These are phyloP conservation scores for Gadus chalcogrammus DNA, from an alignment of 2,113 vertebrate genomes.

Conservation along the genomic window DNA sequence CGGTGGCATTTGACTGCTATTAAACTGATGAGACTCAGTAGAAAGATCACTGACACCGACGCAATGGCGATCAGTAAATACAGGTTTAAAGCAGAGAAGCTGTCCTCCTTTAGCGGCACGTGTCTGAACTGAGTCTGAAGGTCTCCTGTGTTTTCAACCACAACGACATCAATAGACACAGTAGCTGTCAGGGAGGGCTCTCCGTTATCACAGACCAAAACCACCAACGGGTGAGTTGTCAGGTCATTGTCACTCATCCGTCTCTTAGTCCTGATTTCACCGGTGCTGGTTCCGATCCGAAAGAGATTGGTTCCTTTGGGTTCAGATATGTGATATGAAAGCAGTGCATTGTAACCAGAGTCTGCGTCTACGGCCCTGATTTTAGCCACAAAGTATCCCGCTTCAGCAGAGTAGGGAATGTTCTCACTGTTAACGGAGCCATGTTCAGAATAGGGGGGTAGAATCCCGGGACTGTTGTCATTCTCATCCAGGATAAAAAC, in stretches of 20 bases:
- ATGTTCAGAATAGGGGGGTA: conserved; percentile 67
- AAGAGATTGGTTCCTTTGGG: neutral
- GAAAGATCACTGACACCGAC: conserved; percentile 38
- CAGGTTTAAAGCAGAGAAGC: conserved; percentile 36
- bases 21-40: conserved; percentile 41
- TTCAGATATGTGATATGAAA: neutral
- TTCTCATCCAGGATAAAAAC: conserved; percentile 78
- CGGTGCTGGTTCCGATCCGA: neutral
- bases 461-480: conserved; percentile 77
- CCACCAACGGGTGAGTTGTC: conserved; percentile 50
- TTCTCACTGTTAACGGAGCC: conserved; percentile 20
- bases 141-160: conserved; percentile 29
- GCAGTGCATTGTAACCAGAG: conserved; percentile 8
- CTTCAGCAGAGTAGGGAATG: conserved; percentile 66
- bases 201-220: conserved; percentile 43
- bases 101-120: conserved; percentile 43
- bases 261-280: conserved; percentile 31
- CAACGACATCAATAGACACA: conserved; percentile 41
- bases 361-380: conserved; percentile 55
- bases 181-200: conserved; percentile 42
- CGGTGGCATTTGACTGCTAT: conserved; percentile 41
- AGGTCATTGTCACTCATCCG: conserved; percentile 51
- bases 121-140: conserved; percentile 75
- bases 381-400: conserved; percentile 69
- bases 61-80: conserved; percentile 38